Evolutionary conservation across 2,888 invertebrate genomes (phyloP).

Genomic region (Sericinus montela): DNA sequence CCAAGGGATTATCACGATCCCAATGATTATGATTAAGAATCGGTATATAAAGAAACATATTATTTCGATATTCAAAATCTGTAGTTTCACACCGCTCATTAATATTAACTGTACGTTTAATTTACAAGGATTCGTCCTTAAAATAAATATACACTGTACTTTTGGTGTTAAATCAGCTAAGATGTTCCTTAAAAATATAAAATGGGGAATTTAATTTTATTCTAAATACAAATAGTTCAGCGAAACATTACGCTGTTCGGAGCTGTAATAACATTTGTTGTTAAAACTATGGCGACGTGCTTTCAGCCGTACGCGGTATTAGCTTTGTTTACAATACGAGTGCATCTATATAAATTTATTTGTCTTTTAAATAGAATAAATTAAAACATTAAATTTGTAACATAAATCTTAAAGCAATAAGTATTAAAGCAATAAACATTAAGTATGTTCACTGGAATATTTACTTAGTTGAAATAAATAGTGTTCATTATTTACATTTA

Average conservation of each 20-base stretch:
- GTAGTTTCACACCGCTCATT: slow-evolving; percentile 1
- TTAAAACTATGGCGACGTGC: slow-evolving; percentile 1
- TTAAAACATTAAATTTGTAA: too few species aligned
- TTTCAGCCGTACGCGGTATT: neutral
- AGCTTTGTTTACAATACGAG: neutral
- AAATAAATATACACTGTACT: neutral
- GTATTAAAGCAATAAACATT: too few species aligned
- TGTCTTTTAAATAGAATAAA: too few species aligned
- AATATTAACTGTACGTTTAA: neutral
- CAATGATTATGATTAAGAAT: slow-evolving; percentile 64
- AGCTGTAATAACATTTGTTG: slow-evolving; percentile 6
- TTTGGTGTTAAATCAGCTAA: neutral
- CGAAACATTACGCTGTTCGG: slow-evolving; percentile 1
- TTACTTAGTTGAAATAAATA: too few species aligned
- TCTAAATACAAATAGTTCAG: slow-evolving; percentile 8
- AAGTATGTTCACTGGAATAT: too few species aligned
- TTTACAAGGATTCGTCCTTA: neutral
- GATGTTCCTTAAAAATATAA: neutral
- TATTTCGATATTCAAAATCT: slow-evolving; percentile 4
- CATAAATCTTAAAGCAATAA: too few species aligned
- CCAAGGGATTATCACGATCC: slow-evolving; percentile 55
- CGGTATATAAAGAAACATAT: slow-evolving; percentile 15
- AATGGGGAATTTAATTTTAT: neutral
- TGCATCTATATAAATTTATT: too few species aligned
- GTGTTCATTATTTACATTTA: too few species aligned